Conservation (phyloP, 2,888 invertebrate species). For the Synanthedon tipuliformis region DNA sequence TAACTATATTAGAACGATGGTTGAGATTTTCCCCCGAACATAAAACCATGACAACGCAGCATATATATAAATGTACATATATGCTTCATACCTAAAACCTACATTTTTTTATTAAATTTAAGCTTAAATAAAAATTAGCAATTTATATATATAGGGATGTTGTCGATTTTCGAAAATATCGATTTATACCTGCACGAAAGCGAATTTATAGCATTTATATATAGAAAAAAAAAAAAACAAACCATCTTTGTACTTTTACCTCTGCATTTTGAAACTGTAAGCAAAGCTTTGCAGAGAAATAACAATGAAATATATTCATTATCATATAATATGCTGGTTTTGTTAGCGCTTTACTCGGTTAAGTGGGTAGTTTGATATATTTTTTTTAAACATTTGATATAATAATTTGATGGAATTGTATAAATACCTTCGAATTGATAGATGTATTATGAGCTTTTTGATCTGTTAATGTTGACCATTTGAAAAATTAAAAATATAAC, state of each 20-base stretch:
- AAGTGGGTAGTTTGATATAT: too few species aligned
- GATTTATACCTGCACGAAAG: background rate
- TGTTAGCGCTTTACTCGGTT: too few species aligned
- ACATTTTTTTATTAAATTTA: background rate
- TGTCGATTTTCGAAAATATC: background rate
- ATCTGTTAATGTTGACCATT: too few species aligned
- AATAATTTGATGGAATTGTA: too few species aligned
- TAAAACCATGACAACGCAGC: background rate
- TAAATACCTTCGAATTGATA: too few species aligned
- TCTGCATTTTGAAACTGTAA: background rate
- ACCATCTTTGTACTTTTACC: background rate
- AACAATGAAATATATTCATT: too few species aligned
- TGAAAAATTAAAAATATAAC: too few species aligned
- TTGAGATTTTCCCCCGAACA: too few species aligned
- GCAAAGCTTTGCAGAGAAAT: background rate
- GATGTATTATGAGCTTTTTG: too few species aligned
- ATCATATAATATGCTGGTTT: too few species aligned
- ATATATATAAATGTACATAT: background rate
- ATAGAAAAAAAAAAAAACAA: background rate
- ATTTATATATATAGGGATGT: background rate
- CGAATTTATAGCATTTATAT: background rate
- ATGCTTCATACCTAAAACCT: background rate
- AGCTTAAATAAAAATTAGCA: background rate
- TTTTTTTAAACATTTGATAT: too few species aligned
- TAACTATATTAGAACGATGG: too few species aligned